phyloP scores from a whole-genome alignment of 2,113 vertebrate genomes.

The Tachuris rubrigastra region DNA sequence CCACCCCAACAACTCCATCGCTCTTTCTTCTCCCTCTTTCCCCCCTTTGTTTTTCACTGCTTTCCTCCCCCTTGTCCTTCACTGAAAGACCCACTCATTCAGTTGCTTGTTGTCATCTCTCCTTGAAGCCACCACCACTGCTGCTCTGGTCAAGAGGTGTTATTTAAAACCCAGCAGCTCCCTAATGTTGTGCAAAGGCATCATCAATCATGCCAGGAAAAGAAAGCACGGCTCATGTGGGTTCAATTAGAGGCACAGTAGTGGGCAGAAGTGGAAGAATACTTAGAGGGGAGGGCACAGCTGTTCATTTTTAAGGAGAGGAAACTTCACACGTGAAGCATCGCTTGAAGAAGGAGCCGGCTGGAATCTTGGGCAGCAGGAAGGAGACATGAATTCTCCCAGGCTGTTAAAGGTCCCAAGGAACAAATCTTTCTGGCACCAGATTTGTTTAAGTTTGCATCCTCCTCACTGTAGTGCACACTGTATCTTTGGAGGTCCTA shows the following conservation, averaged over 20 bases:
- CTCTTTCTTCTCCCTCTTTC: neutral
- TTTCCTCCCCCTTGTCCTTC: constrained; percentile 42
- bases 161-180: constrained; percentile 74
- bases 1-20: neutral
- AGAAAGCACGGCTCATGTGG: constrained; percentile 72
- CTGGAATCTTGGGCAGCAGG: constrained; percentile 51
- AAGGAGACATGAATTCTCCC: constrained; percentile 59
- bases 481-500: neutral
- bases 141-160: constrained; percentile 71
- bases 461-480: neutral
- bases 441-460: constrained; percentile 43
- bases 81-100: constrained; percentile 35
- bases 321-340: constrained; percentile 77
- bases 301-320: constrained; percentile 80
- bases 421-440: constrained; percentile 47
- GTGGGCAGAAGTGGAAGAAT: constrained; percentile 79
- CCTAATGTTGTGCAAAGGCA: constrained; percentile 70
- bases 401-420: constrained; percentile 43
- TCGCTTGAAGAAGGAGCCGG: constrained; percentile 50
- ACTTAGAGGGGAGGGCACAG: constrained; percentile 77
- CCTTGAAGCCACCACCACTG: constrained; percentile 61
- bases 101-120: constrained; percentile 57
- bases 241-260: constrained; percentile 81
- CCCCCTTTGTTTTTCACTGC: constrained; percentile 55
- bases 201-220: constrained; percentile 77